Percentiles rank a stretch among this genome's conserved stretches.
phyloP scores from a whole-genome alignment of 2,113 vertebrate genomes.

The Natator depressus region DNA sequence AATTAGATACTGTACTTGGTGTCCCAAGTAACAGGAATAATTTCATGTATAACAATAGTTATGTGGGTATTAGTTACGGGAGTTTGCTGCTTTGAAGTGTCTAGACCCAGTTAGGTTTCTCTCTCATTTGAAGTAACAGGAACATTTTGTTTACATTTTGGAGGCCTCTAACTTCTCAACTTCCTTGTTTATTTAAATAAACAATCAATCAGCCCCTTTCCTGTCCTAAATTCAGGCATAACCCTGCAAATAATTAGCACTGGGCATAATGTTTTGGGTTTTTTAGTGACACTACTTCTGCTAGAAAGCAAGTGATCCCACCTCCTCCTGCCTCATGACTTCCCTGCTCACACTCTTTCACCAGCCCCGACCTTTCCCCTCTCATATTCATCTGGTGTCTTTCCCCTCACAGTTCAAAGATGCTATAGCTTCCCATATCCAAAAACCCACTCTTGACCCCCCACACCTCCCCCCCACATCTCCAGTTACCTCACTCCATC shows the following conservation, averaged over 20 bases:
- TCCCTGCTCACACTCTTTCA: not conserved
- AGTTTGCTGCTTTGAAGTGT: not conserved
- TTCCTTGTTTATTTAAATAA: not conserved
- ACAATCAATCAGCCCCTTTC: not conserved
- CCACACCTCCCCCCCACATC: not conserved
- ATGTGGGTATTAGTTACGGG: not conserved
- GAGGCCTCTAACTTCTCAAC: not conserved
- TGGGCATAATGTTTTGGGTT: not conserved
- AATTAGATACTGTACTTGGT: not conserved
- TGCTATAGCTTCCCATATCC: not conserved
- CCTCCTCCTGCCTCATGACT: not conserved
- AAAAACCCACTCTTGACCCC: not conserved
- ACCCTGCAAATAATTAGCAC: not conserved
- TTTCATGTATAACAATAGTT: not conserved
- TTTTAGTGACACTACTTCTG: too few relatives aligned
- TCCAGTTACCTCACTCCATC: not conserved
- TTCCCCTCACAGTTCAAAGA: not conserved
- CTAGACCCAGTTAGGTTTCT: not conserved
- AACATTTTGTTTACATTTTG: not conserved
- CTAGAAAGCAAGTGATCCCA: not conserved
- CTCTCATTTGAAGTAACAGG: not conserved
- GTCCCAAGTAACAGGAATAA: not conserved
- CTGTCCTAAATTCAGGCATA: not conserved
- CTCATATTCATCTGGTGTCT: not conserved
- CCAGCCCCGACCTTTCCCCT: too few relatives aligned